Conservation (phyloP, 2,797 vertebrate genomes). For the Scolopax bukidnonensis region DNA sequence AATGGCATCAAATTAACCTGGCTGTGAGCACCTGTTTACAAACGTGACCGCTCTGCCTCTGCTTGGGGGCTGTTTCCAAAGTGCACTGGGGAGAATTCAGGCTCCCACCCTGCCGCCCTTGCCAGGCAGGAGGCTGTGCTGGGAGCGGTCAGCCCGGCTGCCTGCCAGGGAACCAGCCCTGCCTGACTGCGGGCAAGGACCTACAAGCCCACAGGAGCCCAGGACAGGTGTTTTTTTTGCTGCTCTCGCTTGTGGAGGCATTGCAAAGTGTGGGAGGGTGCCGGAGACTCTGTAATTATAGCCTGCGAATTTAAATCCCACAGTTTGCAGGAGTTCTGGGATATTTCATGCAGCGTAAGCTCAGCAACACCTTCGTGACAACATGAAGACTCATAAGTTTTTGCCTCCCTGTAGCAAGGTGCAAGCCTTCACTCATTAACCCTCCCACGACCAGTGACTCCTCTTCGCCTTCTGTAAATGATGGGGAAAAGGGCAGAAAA, state of each 20-base stretch:
- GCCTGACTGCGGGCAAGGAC: not conserved
- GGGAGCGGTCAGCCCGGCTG: not conserved
- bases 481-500: not conserved
- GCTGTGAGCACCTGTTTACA: not conserved
- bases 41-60: not conserved
- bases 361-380: conserved; percentile 48
- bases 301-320: conserved; percentile 36
- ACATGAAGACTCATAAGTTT: conserved; percentile 22
- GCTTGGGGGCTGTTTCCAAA: not conserved
- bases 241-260: conserved; percentile 4
- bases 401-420: conserved; percentile 20
- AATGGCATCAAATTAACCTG: not conserved
- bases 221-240: conserved; percentile 18
- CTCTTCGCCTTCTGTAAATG: not conserved
- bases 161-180: not conserved
- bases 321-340: conserved; percentile 44
- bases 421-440: conserved; percentile 1
- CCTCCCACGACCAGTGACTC: not conserved
- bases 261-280: conserved; percentile 43
- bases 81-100: fast-evolving
- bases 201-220: not conserved
- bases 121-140: not conserved
- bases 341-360: conserved; percentile 30
- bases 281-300: conserved; percentile 9
- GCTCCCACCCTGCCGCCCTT: not conserved